Percentiles rank a stretch among this genome's conserved stretches.
phyloP scores from a whole-genome alignment of 2,113 vertebrate genomes.

The Myxocyprinus asiaticus region DNA sequence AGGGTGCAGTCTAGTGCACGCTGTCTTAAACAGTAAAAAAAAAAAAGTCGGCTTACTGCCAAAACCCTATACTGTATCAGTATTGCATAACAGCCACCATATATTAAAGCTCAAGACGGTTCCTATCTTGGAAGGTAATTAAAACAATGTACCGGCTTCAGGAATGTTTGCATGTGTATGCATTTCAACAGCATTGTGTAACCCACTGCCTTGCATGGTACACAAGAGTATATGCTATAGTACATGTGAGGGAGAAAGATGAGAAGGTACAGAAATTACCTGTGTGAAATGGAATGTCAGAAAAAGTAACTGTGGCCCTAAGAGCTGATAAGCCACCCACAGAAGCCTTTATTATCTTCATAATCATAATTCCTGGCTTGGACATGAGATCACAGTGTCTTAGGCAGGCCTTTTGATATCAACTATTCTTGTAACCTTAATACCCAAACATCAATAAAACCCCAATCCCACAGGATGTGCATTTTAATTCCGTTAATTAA shows the following conservation, averaged over 20 bases:
- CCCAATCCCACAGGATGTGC: neutral
- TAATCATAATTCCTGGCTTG: neutral
- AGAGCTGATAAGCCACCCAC: neutral
- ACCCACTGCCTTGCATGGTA: neutral
- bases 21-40: constrained; percentile 46
- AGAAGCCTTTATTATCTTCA: neutral
- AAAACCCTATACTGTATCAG: constrained; percentile 37
- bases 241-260: neutral
- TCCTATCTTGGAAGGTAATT: constrained; percentile 55
- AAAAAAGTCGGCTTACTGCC: constrained; percentile 28
- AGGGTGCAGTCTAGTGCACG: constrained; percentile 61
- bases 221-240: constrained; percentile 6
- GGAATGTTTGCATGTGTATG: constrained; percentile 25
- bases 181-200: neutral
- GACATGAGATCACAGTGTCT: constrained; percentile 32
- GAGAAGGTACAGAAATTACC: too few relatives aligned
- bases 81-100: constrained; percentile 49
- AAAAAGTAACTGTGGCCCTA: neutral
- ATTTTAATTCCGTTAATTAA: neutral
- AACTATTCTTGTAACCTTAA: neutral
- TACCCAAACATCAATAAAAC: neutral
- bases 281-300: neutral
- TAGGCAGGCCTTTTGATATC: neutral
- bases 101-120: constrained; percentile 64
- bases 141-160: constrained; percentile 38